A percentile compares a stretch with the other conserved stretches of the same genome.
Evolutionary conservation across 2,113 vertebrate species (phyloP).

Genomic region (Plecotus auritus): DNA sequence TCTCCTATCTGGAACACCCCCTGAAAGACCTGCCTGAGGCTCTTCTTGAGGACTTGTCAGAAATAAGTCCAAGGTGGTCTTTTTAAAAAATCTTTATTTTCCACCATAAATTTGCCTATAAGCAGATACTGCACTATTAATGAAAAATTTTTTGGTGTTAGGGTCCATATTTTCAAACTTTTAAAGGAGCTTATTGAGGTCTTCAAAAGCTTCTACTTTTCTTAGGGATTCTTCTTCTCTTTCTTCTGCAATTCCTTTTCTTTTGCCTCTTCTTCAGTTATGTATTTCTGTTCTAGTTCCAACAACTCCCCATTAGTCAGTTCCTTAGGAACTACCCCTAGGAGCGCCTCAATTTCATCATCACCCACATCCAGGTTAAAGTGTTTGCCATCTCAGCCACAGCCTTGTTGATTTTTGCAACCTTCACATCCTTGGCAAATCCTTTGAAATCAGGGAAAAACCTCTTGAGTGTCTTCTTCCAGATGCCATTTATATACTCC

Average conservation of each 20-base stretch:
- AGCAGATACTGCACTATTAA: neutral
- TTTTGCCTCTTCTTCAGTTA: neutral
- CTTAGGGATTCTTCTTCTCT: neutral
- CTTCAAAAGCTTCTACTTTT: neutral
- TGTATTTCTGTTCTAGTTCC: neutral
- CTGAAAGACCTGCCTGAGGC: neutral
- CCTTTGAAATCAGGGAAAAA: neutral
- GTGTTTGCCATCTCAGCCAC: neutral
- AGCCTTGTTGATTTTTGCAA: neutral
- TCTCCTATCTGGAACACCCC: neutral
- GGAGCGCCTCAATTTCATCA: no score
- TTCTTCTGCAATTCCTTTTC: neutral
- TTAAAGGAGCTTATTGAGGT: neutral
- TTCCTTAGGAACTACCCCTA: neutral
- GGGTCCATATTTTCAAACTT: neutral
- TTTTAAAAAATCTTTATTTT: neutral
- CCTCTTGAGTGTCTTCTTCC: neutral
- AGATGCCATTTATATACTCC: neutral
- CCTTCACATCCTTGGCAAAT: neutral
- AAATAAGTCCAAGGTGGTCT: neutral
- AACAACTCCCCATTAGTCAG: neutral
- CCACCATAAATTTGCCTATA: neutral
- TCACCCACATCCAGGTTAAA: neutral
- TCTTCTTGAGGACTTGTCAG: neutral
- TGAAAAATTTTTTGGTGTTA: neutral